Evolutionary conservation across 2,113 vertebrate species (phyloP).

Genomic region (Chiloscyllium plagiosum): DNA sequence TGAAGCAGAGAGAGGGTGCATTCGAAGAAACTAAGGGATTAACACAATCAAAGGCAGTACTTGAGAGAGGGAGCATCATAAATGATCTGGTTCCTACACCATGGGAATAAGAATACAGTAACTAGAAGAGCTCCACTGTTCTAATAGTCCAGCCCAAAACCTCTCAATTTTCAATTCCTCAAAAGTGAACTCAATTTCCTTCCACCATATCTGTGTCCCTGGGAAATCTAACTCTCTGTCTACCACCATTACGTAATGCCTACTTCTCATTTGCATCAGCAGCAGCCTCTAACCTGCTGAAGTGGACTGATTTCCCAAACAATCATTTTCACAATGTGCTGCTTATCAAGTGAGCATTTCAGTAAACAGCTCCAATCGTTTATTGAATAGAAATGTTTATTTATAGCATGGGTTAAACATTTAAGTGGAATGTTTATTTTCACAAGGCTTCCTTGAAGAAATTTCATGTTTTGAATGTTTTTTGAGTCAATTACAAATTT

Average conservation of each 20-base stretch:
- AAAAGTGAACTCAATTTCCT: background rate
- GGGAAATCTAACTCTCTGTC: background rate
- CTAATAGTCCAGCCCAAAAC: background rate
- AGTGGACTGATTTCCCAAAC: too few relatives aligned
- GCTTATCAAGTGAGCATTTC: too few relatives aligned
- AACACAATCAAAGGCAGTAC: background rate
- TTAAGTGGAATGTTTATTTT: too few relatives aligned
- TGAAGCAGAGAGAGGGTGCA: background rate
- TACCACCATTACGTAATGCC: background rate
- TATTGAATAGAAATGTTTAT: too few relatives aligned
- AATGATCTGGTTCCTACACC: background rate
- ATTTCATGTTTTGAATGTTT: too few relatives aligned
- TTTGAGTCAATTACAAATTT: too few relatives aligned
- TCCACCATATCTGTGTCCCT: background rate
- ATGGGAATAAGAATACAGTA: background rate
- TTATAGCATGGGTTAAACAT: too few relatives aligned
- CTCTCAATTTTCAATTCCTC: background rate
- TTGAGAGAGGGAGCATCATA: background rate
- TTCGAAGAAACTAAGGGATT: background rate
- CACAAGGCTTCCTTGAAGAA: too few relatives aligned
- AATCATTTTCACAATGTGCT: too few relatives aligned
- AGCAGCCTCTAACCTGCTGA: background rate
- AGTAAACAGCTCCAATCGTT: too few relatives aligned
- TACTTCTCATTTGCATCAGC: background rate
- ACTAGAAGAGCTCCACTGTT: background rate